Evolutionary conservation across 2,113 vertebrate species (phyloP), one percentile per base, ranked within the genome.

Genomic region (Proterorhinus semilunaris): DNA sequence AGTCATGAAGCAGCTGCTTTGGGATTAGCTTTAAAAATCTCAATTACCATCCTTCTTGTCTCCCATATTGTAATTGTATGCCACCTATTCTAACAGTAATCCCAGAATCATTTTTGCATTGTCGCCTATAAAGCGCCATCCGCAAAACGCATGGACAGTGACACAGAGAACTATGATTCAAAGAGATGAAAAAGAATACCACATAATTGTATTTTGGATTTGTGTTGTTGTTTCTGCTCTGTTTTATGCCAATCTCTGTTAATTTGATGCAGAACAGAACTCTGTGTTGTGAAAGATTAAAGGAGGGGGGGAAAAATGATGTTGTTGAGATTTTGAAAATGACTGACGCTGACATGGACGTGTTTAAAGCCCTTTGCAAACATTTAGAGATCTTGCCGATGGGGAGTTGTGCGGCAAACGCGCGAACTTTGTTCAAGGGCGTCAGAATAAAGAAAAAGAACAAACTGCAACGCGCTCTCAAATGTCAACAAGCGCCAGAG

Each of bases 351-450:
- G 49, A 11, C 49, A 11, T 11, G 12, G 49, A 58, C 11, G 58
- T n/a, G 36, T n/a, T 44, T 44, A 61, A 61, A 61, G 49, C 11
- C 0, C 49, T 51, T 13, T 61, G 13, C 12, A 61, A 61, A 61
- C 57, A 59, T 43, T 59, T 59, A 59, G 12, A 36, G 57, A 15
- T 36, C 17, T 50, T 6, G 49, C 36, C 59, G 67, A 68, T 45
- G n/a, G 57, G 55, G 13, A 57, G 66, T 58, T 63, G 12, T 62
- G 63, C n/a, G 45, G n/a, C 13, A 68, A 65, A 48, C 8, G 52
- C 3, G 21, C 21, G 21, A 1, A 49, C 76, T 84, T 74, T 81
- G 82, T 79, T 79, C 75, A 65, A 62, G 58, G 15, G 49, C 7
- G 66, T 62, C 50, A 67, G 69, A 78, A 36, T 36, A 36, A 17